A percentile compares a stretch with the other conserved stretches of the same genome.
Evolutionary conservation across 30 jellyfish, hydroid and myxozoan species (phyloP).

Genomic region (Rhopilema esculentum): DNA sequence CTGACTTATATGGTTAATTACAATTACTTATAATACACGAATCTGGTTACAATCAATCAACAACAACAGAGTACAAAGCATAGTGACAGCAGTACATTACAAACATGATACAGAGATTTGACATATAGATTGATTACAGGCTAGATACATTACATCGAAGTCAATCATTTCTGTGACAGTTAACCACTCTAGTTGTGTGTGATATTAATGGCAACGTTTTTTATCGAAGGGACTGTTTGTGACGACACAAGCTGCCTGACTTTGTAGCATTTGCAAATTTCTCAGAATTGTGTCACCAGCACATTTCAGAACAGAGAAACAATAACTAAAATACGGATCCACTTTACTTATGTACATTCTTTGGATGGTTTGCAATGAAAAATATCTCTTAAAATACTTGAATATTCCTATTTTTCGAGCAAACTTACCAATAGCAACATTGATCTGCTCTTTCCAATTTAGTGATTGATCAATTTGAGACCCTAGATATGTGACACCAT

Average conservation of each 20-base stretch:
- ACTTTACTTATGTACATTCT: not conserved
- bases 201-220: not conserved
- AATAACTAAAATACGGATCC: constrained; percentile 5
- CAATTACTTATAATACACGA: too few species aligned
- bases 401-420: constrained; percentile 14
- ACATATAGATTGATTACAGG: too few species aligned
- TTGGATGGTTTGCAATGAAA: constrained; percentile 3
- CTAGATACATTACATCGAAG: too few species aligned
- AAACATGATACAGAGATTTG: too few species aligned
- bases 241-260: constrained; percentile 15
- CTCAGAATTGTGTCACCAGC: constrained; percentile 19
- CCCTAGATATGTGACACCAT: too few species aligned
- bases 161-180: constrained; percentile 17
- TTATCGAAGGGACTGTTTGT: constrained; percentile 6
- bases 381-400: constrained; percentile 1
- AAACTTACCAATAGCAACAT: constrained; percentile 9
- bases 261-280: constrained; percentile 1
- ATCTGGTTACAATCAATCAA: too few species aligned
- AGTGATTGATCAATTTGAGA: constrained; percentile 13
- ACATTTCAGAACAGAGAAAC: constrained; percentile 23
- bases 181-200: constrained; percentile 12
- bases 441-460: constrained; percentile 37
- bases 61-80: too few species aligned
- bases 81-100: too few species aligned
- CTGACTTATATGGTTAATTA: too few species aligned